phyloP scores from a whole-genome alignment of 2,888 invertebrate species.

The Pyrrhia umbra region DNA sequence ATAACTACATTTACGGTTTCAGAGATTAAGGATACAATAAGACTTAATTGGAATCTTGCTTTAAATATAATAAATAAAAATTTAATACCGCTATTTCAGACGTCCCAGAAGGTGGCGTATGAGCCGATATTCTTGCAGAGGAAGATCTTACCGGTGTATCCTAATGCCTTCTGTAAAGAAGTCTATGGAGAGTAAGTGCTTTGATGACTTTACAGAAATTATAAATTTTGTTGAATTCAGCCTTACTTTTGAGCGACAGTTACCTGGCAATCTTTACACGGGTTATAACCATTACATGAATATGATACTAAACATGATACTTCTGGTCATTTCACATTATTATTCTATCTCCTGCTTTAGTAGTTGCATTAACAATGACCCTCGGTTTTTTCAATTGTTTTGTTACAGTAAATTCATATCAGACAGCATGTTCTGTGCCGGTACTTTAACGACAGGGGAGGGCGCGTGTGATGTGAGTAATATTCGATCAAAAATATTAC shows the following conservation, averaged over 20 bases:
- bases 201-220: neutral
- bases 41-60: no score
- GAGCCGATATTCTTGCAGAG: conserved; percentile 83
- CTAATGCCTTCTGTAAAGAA: conserved; percentile 82
- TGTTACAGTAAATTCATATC: conserved; percentile 80
- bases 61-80: no score
- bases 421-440: conserved; percentile 82
- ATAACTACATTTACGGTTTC: no score
- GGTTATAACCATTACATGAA: no score
- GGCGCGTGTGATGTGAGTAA: conserved; percentile 84
- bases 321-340: no score
- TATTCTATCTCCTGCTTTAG: no score
- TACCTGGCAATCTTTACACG: no score
- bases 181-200: conserved; percentile 84
- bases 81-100: no score
- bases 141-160: conserved; percentile 81
- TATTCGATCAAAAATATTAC: neutral
- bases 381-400: conserved; percentile 9
- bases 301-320: no score
- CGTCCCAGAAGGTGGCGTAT: conserved; percentile 77
- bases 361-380: no score
- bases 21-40: no score
- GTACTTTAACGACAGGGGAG: conserved; percentile 84
- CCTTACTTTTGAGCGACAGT: neutral
- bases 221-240: neutral